Evolutionary conservation across 2,797 vertebrate species (phyloP).

Genomic region (Acridotheres tristis): DNA sequence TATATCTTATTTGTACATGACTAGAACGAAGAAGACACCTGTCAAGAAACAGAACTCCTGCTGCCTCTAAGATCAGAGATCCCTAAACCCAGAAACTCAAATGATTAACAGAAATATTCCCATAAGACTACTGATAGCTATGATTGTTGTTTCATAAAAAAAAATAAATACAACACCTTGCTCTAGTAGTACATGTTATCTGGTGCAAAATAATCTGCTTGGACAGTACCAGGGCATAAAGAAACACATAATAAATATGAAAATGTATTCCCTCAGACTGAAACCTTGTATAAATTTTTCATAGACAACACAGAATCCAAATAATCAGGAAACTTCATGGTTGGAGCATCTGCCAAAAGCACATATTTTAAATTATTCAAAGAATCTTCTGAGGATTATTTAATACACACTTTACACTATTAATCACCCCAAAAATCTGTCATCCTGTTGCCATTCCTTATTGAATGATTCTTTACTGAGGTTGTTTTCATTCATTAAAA

Average conservation of each 20-base stretch:
- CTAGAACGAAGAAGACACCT: neutral
- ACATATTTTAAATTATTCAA: slow-evolving; percentile 5
- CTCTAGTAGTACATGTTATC: neutral
- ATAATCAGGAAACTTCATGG: neutral
- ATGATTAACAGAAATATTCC: neutral
- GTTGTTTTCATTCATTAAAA: neutral
- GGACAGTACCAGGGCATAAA: neutral
- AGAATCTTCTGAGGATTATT: neutral
- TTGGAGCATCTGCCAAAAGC: neutral
- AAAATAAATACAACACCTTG: neutral
- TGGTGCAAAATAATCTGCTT: neutral
- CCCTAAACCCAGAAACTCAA: neutral
- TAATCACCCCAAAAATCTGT: neutral
- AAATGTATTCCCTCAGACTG: neutral
- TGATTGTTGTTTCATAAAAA: neutral
- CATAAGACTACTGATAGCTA: neutral
- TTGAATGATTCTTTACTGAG: neutral
- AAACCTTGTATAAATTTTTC: neutral
- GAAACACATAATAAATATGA: neutral
- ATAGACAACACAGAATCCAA: neutral
- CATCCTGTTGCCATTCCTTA: neutral
- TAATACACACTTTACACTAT: neutral
- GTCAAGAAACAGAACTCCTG: neutral
- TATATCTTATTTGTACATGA: neutral
- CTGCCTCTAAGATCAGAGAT: neutral